phyloP scores from a whole-genome alignment of 2,113 vertebrate species.

The Rhynchomys soricoides region DNA sequence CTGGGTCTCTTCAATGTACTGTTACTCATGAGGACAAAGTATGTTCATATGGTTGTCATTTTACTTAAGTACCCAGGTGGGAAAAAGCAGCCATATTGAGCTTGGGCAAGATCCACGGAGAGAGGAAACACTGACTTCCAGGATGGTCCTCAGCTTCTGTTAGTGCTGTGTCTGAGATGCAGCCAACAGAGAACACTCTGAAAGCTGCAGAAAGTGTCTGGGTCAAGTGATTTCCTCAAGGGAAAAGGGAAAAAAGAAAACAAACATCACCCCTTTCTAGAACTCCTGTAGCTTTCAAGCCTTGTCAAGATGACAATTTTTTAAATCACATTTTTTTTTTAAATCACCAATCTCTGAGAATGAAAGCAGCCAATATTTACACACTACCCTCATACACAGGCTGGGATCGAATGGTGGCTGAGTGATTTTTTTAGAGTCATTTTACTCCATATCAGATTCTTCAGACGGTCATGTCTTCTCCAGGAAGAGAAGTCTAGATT shows the following conservation, averaged over 20 bases:
- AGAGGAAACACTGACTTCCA: constrained; percentile 19
- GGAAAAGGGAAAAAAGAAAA: background rate
- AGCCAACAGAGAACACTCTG: constrained; percentile 32
- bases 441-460: constrained; percentile 28
- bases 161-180: constrained; percentile 33
- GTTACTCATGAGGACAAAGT: constrained; percentile 34
- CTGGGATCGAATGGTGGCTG: constrained; percentile 46
- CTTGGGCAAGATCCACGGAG: constrained; percentile 38
- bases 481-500: constrained; percentile 52
- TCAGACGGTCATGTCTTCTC: constrained; percentile 2
- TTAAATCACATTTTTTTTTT: background rate
- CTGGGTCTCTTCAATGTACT: constrained; percentile 42
- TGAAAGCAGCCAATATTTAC: constrained; percentile 50
- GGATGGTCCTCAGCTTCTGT: background rate
- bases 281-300: constrained; percentile 12
- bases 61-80: constrained; percentile 40
- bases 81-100: constrained; percentile 42
- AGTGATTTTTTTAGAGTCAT: constrained; percentile 49
- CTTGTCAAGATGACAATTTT: constrained; percentile 63
- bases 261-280: background rate
- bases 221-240: background rate
- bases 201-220: constrained; percentile 13
- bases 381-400: constrained; percentile 40
- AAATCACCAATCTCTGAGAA: constrained; percentile 62
- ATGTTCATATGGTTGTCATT: constrained; percentile 25